These are phyloP conservation scores for Gopherus evgoodei DNA, from an alignment of 2,113 vertebrate species.

Conservation along the genomic window DNA sequence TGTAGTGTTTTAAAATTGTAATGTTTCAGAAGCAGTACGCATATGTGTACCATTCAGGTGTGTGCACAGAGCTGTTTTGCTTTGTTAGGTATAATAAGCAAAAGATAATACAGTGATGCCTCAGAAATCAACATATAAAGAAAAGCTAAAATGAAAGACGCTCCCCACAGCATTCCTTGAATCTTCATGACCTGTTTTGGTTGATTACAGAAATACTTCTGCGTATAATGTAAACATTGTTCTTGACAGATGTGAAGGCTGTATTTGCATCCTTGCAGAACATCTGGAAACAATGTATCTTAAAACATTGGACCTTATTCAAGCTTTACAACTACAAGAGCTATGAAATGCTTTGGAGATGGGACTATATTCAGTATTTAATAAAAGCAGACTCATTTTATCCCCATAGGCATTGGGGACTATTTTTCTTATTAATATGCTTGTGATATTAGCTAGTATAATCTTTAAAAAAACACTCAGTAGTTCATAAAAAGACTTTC, in stretches of 20 bases:
- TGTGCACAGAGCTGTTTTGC: background rate
- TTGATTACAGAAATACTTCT: background rate
- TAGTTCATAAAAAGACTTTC: background rate
- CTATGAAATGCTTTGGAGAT: background rate
- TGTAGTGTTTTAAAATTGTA: background rate
- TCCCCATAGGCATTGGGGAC: background rate
- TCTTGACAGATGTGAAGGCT: background rate
- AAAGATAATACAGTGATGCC: background rate
- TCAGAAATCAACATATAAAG: background rate
- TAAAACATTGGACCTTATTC: background rate
- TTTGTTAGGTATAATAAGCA: background rate
- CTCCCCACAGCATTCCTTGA: background rate
- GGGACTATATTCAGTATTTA: background rate
- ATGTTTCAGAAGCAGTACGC: background rate
- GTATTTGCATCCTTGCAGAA: background rate
- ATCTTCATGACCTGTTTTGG: background rate
- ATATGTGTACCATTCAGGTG: background rate
- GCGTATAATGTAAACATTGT: background rate
- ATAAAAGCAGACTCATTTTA: background rate
- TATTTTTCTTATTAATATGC: background rate
- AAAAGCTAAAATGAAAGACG: background rate
- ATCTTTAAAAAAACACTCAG: background rate
- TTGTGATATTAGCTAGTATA: background rate
- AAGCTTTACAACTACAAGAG: background rate
- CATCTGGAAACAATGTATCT: background rate